phyloP scores from a whole-genome alignment of 2,797 vertebrate genomes.

The Phoebastria nigripes region DNA sequence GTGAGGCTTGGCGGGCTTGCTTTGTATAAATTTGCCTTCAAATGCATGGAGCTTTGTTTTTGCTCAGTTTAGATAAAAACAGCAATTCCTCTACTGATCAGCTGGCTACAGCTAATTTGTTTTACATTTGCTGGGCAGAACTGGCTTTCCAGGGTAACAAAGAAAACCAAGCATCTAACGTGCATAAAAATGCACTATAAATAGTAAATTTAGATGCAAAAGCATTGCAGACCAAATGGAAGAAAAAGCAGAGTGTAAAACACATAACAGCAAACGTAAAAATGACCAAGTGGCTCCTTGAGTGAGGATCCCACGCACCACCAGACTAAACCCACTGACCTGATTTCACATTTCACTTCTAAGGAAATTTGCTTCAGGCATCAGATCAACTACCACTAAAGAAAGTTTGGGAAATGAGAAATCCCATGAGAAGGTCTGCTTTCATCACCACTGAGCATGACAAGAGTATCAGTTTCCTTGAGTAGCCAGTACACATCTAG shows the following conservation, averaged over 20 bases:
- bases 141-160: background rate
- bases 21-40: background rate
- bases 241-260: background rate
- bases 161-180: background rate
- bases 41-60: background rate
- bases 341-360: background rate
- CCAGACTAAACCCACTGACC: background rate
- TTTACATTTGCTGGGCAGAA: background rate
- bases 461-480: background rate
- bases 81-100: background rate
- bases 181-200: background rate
- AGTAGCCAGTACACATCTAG: background rate
- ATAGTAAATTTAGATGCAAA: background rate
- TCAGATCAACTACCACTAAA: background rate
- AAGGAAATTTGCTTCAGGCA: background rate
- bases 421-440: background rate
- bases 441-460: background rate
- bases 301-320: background rate
- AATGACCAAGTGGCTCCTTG: fast-evolving
- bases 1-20: background rate
- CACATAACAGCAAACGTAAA: background rate
- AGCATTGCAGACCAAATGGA: background rate
- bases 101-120: background rate
- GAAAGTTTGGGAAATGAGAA: background rate
- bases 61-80: background rate